phyloP scores from a whole-genome alignment of 2,797 vertebrate species.

The Apodemus agrarius region DNA sequence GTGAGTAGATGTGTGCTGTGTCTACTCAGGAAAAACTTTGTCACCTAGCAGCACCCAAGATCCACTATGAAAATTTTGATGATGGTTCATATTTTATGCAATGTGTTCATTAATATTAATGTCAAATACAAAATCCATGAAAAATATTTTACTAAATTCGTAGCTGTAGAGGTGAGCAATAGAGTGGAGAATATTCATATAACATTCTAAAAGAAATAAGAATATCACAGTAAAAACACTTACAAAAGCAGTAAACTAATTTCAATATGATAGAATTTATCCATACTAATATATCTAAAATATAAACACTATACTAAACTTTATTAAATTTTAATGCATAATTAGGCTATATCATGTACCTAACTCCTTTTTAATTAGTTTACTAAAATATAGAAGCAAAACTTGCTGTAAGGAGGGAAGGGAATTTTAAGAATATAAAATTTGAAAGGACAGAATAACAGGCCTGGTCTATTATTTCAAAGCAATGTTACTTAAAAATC shows the following conservation, averaged over 20 bases:
- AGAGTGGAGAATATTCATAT: not conserved
- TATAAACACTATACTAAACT: not conserved
- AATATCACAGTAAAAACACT: conserved; percentile 54
- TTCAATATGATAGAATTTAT: conserved; percentile 28
- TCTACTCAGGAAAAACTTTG: not conserved
- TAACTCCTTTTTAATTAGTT: not conserved
- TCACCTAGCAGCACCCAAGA: not conserved
- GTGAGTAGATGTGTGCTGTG: too few species aligned
- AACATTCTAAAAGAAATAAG: not conserved
- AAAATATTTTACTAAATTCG: not conserved
- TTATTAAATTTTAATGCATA: not conserved
- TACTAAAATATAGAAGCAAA: not conserved
- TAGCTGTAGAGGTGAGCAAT: not conserved
- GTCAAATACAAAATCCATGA: conserved; percentile 56
- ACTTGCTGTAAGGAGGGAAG: not conserved
- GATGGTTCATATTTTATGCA: not conserved
- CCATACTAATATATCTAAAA: not conserved
- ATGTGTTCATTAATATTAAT: conserved; percentile 22
- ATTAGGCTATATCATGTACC: not conserved
- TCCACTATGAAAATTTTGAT: not conserved
- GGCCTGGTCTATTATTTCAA: not conserved
- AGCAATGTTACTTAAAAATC: not conserved
- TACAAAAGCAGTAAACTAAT: not conserved
- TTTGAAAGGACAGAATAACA: not conserved
- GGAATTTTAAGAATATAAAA: not conserved